Conservation (phyloP, 2,888 invertebrate genomes). For the Melinaea marsaeus region DNA sequence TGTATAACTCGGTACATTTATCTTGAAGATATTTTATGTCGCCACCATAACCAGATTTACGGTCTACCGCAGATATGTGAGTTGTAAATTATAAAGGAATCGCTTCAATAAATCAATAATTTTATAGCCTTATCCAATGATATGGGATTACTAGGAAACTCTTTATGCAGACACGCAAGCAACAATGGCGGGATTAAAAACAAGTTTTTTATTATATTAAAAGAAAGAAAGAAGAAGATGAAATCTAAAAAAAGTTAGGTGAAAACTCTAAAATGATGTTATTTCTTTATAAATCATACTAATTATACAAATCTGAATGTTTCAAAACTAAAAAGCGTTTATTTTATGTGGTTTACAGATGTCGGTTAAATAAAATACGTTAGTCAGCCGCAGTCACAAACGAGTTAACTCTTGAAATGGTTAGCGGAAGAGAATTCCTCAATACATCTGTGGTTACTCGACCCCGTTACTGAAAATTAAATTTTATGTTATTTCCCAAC, state of each 20-base stretch:
- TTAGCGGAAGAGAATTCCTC: constrained; percentile 32
- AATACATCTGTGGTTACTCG: constrained; percentile 20
- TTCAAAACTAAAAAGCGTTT: no score
- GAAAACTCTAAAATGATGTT: no score
- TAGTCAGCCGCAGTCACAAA: background rate
- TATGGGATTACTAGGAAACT: background rate
- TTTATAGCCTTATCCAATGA: constrained; percentile 1
- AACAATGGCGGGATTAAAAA: no score
- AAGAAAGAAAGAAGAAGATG: no score
- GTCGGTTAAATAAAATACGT: background rate
- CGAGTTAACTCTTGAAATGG: constrained; percentile 24
- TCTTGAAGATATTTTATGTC: constrained; percentile 26
- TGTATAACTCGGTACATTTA: constrained; percentile 21
- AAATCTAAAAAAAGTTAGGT: no score
- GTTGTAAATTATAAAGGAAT: constrained; percentile 5
- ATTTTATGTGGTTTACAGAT: background rate
- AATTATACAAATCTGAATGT: no score
- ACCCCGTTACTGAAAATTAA: background rate
- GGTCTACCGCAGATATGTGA: constrained; percentile 15
- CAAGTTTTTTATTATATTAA: no score
- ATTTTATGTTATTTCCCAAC: background rate
- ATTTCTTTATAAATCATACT: no score
- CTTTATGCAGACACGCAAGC: background rate
- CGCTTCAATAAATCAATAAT: background rate
- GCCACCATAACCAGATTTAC: constrained; percentile 22